Percentiles rank a stretch among this genome's conserved stretches.
Conservation (phyloP, 2,113 vertebrate genomes). For the Alligator mississippiensis region DNA sequence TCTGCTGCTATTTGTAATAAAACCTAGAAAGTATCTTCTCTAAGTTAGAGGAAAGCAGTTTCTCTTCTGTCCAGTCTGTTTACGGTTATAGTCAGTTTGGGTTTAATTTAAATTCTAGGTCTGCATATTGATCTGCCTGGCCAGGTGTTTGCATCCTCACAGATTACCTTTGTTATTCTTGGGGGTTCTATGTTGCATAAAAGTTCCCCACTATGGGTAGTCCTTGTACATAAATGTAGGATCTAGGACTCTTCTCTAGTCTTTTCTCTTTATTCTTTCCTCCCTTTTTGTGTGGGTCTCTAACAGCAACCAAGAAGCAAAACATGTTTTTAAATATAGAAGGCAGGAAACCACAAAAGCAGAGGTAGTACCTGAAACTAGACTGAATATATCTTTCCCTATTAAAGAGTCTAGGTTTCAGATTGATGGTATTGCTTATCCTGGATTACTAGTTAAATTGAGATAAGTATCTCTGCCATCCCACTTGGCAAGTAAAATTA, state of each 20-base stretch:
- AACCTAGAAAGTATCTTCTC: fast-evolving
- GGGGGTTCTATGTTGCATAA: neutral
- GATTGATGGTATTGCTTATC: neutral
- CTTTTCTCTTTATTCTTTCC: neutral
- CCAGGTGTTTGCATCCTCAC: neutral
- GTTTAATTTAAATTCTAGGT: neutral
- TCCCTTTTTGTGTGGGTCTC: neutral
- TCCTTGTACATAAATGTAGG: neutral
- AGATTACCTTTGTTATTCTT: neutral
- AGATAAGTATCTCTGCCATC: neutral
- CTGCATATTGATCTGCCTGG: neutral
- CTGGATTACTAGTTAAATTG: neutral
- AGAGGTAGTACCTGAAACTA: neutral
- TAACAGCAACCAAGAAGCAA: neutral
- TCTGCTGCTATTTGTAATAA: neutral
- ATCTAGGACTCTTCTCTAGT: neutral
- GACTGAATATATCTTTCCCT: neutral
- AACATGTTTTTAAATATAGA: neutral
- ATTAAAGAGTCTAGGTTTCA: neutral
- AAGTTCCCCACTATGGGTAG: neutral
- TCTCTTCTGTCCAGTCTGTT: neutral
- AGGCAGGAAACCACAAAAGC: neutral
- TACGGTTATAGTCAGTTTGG: neutral
- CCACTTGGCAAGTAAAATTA: neutral
- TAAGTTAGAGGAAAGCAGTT: neutral